Evolutionary conservation across 2,888 invertebrate species (phyloP), one percentile per base, ranked within the genome.

Genomic region (Andrena trimmerana): DNA sequence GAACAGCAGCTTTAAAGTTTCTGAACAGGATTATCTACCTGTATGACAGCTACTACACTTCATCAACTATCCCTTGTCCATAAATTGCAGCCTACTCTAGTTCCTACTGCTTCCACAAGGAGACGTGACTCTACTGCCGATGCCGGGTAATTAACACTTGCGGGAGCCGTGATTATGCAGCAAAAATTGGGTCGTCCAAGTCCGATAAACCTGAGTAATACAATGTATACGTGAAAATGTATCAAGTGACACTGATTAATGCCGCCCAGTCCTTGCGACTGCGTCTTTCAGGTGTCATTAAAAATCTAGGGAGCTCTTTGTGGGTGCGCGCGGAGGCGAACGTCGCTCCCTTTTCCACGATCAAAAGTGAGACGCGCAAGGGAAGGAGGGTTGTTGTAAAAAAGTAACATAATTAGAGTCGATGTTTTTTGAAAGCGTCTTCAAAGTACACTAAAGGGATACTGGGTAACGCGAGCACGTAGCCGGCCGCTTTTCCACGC

Each of bases 401-500:
- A 63, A 63, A 24, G 42, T 63, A 42, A 63, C 48, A 29, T 66
- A 66, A 48, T 66, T 52, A 66, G 48, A 66, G n/a, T n/a, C 16
- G 52, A 66, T 66, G 66, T 66, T 66, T 66, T 31, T 27, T 33
- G 36, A n/a, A 31, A 31, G 33, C 72, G 52, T 72, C 63, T 33
- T 52, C n/a, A 60, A 62, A 63, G 57, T 54, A 42, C 48, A 54
- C 27, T 60, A 50, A 59, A 75, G 16, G 66, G 60, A 16, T 13
- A 63, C 52, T 27, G 50, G 42, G 24, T 48, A 57, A 71, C 29
- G 20, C 27, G 60, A 71, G 31, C 60, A 60, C 36, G 65, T 52
- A 69, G 50, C 36, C 13, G 42, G 27, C 70, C 29, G 70, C 78
- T 81, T 83, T 76, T 74, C 52, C 74, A 67, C 78, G 67, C 65